Evolutionary conservation across 2,797 vertebrate genomes (phyloP).

Genomic region (Enteromius mattozi): DNA sequence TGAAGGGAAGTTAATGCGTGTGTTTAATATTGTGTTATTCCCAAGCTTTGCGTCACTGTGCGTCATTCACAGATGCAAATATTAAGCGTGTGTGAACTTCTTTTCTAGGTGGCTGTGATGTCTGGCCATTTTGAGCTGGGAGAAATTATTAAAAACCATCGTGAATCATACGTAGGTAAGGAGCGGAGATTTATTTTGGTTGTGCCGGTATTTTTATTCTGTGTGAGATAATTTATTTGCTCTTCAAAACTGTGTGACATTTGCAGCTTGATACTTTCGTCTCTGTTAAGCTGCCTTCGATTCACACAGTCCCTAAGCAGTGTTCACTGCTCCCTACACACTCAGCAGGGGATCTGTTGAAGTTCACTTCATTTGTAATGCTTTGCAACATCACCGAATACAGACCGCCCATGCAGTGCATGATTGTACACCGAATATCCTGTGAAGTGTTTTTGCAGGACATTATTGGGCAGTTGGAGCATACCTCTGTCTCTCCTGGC

Average conservation of each 20-base stretch:
- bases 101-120: constrained; percentile 88
- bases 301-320: neutral
- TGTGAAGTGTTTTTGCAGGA: neutral
- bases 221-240: constrained; percentile 10
- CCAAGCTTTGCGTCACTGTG: constrained; percentile 12
- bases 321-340: constrained; percentile 12
- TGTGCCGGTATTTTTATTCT: neutral
- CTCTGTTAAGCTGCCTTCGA: neutral
- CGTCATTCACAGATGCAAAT: constrained; percentile 28
- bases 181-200: constrained; percentile 34
- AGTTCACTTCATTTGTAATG: constrained; percentile 6
- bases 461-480: neutral
- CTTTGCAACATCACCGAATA: neutral
- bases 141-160: constrained; percentile 91
- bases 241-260: constrained; percentile 12
- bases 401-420: neutral
- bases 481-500: constrained; percentile 7
- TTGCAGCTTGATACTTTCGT: constrained; percentile 13
- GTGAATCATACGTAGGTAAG: constrained; percentile 89
- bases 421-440: neutral
- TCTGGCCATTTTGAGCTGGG: constrained; percentile 93
- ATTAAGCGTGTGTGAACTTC: constrained; percentile 2
- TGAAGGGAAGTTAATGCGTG: constrained; percentile 31
- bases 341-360: neutral
- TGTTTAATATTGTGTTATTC: constrained; percentile 32